Percentiles rank a stretch among this genome's conserved stretches.
These are phyloP conservation scores for Clinocottus analis DNA, from an alignment of 2,113 vertebrate species.

Conservation along the genomic window DNA sequence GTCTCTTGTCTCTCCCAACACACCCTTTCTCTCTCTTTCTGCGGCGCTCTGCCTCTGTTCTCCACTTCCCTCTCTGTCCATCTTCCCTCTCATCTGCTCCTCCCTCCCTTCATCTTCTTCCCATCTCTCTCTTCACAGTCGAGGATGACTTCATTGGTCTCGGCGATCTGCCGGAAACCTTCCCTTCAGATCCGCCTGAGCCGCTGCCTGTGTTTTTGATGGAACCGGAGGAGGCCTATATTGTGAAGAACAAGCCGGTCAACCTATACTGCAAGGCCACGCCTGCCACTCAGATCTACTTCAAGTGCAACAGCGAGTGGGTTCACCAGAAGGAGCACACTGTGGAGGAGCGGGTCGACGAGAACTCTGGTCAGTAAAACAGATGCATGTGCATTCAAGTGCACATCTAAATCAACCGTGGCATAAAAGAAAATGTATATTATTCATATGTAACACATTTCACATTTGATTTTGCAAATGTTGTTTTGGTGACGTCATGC, in stretches of 20 bases:
- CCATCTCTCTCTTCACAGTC: slow-evolving; percentile 70
- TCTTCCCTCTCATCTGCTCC: slow-evolving; percentile 12
- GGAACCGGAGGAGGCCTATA: slow-evolving; percentile 97
- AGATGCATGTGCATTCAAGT: not conserved
- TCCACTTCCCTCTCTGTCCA: slow-evolving; percentile 1
- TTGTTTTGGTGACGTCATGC: not conserved
- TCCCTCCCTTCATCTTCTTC: slow-evolving; percentile 10
- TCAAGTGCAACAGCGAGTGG: slow-evolving; percentile 99
- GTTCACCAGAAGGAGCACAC: slow-evolving; percentile 98
- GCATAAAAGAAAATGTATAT: not conserved
- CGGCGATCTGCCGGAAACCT: slow-evolving; percentile 93
- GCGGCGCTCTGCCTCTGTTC: slow-evolving; percentile 15
- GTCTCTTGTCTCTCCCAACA: slow-evolving; percentile 52
- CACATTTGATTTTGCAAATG: not conserved
- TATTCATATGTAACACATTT: not conserved
- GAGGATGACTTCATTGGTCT: slow-evolving; percentile 96
- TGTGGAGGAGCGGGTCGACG: slow-evolving; percentile 95
- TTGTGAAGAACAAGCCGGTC: slow-evolving; percentile 98
- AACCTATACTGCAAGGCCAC: slow-evolving; percentile 97
- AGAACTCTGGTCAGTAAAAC: slow-evolving; percentile 89
- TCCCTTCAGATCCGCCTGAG: slow-evolving; percentile 97
- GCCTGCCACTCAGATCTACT: slow-evolving; percentile 98
- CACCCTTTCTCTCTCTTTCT: slow-evolving; percentile 18
- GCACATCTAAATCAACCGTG: not conserved
- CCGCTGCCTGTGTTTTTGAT: slow-evolving; percentile 95